Percentiles rank a stretch among this genome's conserved stretches.
Evolutionary conservation across 2,888 invertebrate species (phyloP).

Genomic region (Rhorus exstirpatorius): DNA sequence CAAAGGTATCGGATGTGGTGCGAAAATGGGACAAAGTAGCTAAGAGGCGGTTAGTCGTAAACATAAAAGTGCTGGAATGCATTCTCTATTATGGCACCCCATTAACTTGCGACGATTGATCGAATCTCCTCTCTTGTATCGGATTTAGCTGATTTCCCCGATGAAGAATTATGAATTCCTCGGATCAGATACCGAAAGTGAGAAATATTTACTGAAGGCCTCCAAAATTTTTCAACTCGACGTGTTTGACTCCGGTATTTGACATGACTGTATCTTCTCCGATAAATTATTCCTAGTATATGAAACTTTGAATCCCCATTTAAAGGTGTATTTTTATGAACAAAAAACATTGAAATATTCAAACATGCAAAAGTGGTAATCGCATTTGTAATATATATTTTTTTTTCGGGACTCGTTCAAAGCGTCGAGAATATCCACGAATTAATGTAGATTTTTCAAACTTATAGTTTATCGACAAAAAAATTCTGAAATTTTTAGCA

Average conservation of each 20-base stretch:
- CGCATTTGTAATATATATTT: too few species aligned
- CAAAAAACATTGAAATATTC: too few species aligned
- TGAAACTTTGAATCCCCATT: too few species aligned
- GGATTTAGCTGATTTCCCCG: slow-evolving; percentile 25
- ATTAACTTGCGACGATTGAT: slow-evolving; percentile 53
- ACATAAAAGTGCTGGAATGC: slow-evolving; percentile 8
- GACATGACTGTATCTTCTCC: neutral
- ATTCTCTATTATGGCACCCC: slow-evolving; percentile 20
- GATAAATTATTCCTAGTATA: too few species aligned
- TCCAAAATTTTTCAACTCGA: neutral
- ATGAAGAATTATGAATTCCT: slow-evolving; percentile 14
- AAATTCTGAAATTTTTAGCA: too few species aligned
- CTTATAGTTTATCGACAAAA: too few species aligned
- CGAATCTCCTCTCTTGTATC: slow-evolving; percentile 8
- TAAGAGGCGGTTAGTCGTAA: neutral
- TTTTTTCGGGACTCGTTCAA: too few species aligned
- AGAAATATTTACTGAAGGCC: neutral
- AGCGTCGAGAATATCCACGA: too few species aligned
- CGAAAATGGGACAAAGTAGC: slow-evolving; percentile 48
- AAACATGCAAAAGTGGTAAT: too few species aligned
- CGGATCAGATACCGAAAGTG: neutral
- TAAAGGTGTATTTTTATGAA: too few species aligned
- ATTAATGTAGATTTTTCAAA: too few species aligned
- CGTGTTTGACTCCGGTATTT: neutral
- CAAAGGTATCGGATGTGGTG: slow-evolving; percentile 25